Evolutionary conservation across 1,140 invertebrate species (phyloP).

Genomic region (Drosophila oshimai): DNA sequence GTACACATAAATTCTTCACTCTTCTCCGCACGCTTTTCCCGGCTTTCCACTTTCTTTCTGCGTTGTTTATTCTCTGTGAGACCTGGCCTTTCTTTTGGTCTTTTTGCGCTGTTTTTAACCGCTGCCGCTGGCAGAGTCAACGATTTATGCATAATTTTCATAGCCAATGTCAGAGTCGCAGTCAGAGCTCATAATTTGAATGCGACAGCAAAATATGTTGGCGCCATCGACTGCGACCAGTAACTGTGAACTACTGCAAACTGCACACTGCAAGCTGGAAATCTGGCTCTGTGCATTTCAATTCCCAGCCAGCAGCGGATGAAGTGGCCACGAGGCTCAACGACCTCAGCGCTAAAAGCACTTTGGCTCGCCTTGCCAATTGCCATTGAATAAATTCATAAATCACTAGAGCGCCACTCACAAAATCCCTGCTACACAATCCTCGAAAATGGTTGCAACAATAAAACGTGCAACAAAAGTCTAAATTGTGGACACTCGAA

Average conservation of each 20-base stretch:
- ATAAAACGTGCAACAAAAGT: conserved; percentile 16
- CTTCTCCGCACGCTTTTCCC: conserved; percentile 4
- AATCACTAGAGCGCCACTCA: conserved; percentile 18
- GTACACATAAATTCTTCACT: conserved; percentile 60
- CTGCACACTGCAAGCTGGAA: conserved; percentile 4
- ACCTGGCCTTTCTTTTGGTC: neutral
- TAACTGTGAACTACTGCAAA: conserved; percentile 40
- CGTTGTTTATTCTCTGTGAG: conserved; percentile 5
- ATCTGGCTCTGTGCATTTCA: conserved; percentile 51
- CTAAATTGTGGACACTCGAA: neutral
- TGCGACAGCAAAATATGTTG: conserved; percentile 77
- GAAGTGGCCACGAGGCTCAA: conserved; percentile 40
- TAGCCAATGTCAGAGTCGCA: conserved; percentile 43
- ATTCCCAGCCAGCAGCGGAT: conserved; percentile 23
- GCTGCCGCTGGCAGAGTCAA: conserved; percentile 12
- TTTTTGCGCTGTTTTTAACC: conserved; percentile 6
- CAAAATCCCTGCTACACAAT: neutral
- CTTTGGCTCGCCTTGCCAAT: conserved; percentile 29
- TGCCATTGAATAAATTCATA: conserved; percentile 59
- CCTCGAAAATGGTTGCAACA: conserved; percentile 7
- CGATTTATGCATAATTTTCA: conserved; percentile 70
- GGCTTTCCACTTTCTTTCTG: conserved; percentile 25
- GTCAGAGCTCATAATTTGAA: conserved; percentile 68
- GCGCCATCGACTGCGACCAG: conserved; percentile 54
- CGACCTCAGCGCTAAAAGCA: conserved; percentile 41